Percentiles rank a stretch among this genome's conserved stretches.
Evolutionary conservation across 2,797 vertebrate genomes (phyloP).

Genomic region (Apogon hyalosoma): DNA sequence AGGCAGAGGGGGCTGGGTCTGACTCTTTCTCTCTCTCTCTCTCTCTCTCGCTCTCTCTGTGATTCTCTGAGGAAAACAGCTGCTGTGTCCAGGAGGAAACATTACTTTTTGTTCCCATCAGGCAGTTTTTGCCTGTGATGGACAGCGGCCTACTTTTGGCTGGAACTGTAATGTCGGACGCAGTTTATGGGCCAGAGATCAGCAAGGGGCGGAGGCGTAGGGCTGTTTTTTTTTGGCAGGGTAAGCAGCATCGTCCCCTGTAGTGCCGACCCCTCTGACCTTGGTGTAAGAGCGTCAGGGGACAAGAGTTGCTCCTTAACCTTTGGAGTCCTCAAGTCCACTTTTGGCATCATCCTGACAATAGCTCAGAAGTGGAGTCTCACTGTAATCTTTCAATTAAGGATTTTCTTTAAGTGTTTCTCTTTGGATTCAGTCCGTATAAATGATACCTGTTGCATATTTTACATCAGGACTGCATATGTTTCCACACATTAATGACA

Average conservation of each 20-base stretch:
- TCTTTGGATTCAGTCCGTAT: background rate
- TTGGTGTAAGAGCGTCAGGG: constrained; percentile 78
- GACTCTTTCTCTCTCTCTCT: constrained; percentile 13
- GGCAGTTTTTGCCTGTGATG: constrained; percentile 81
- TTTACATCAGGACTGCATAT: background rate
- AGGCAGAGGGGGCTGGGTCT: constrained; percentile 77
- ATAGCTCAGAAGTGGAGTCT: constrained; percentile 14
- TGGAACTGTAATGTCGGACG: constrained; percentile 86
- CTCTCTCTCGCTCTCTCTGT: constrained; percentile 4
- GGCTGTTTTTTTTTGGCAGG: constrained; percentile 73
- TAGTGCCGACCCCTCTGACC: constrained; percentile 82
- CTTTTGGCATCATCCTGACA: constrained; percentile 29
- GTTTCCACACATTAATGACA: background rate
- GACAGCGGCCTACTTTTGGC: constrained; percentile 89
- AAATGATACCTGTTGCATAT: constrained; percentile 7
- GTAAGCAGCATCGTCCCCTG: constrained; percentile 72
- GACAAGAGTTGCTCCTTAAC: constrained; percentile 77
- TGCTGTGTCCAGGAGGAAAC: constrained; percentile 88
- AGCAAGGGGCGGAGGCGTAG: constrained; percentile 77
- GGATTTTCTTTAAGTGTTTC: constrained; percentile 32
- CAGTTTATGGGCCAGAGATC: constrained; percentile 92
- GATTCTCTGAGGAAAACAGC: constrained; percentile 89
- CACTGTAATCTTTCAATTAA: constrained; percentile 58
- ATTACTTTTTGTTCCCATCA: constrained; percentile 88
- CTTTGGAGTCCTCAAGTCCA: constrained; percentile 41